Base-by-base conservation (phyloP, 2,113 vertebrate genomes). In the Cryptoleucopteryx plumbea region DNA sequence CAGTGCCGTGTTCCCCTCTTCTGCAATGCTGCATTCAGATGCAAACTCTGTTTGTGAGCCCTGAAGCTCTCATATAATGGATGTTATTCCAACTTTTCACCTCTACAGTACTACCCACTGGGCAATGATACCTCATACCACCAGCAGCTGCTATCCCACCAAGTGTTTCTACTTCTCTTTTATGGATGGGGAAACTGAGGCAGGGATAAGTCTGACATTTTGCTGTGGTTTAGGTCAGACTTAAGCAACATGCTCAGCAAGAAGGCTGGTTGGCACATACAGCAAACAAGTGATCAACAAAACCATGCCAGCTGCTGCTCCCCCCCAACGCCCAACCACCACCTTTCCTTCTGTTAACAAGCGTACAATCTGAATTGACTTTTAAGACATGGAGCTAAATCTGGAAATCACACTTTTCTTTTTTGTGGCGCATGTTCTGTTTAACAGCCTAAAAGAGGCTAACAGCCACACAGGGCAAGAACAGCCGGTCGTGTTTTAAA, bases 201-300 rank as follows among this genome's bases (percentile, higher is more conserved):
- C 53, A 94, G 53, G n/a, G 38, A 20, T 3, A 38, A 40, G 9
- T 25, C 58, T 19, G 55, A 25, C 10, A 13, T 32, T 68, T 42
- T 48, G 22, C 47, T 32, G n/a, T 11, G 21, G 23, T 40, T 87
- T 53, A 50, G 50, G 43, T 50, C 70, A 55, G 42, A 20, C 38
- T 20, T 3, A 2, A 50, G 36, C 42, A 62, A 7, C 11, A 7
- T 0, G 8, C 17, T n/a, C 3, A 0, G 67, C 2, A 0, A 93
- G 52, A n/a, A 42, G 13, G 11, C 7, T 3, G 7, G 15, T 9
- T 5, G 1, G 29, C 6, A 0, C 29, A 19, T 50, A 29, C 17
- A 52, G 47, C 53, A 62, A 89, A 82, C 4, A 45, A 70, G 11
- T 4, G 34, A 74, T 38, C 38, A 53, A 55, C 36, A 43, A 50